phyloP scores from a whole-genome alignment of 2,797 vertebrate species.

The Phoeniculus purpureus region DNA sequence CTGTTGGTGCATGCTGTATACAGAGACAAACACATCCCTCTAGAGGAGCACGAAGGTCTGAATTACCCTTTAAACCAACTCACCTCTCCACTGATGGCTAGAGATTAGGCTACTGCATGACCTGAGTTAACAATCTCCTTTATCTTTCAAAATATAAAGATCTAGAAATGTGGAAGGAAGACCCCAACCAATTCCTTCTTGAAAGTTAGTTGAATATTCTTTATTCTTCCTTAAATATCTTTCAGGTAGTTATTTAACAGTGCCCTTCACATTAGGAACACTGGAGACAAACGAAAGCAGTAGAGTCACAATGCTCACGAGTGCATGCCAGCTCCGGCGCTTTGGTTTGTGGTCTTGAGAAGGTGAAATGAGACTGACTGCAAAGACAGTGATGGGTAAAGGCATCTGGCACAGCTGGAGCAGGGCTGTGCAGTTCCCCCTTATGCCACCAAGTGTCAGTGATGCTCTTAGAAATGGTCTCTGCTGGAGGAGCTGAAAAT shows the following conservation, averaged over 20 bases:
- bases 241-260: background rate
- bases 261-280: background rate
- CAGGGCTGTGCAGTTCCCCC: constrained; percentile 19
- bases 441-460: constrained; percentile 37
- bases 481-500: background rate
- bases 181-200: background rate
- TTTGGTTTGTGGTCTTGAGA: background rate
- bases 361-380: background rate
- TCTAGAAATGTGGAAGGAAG: background rate
- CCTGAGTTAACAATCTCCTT: background rate
- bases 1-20: background rate
- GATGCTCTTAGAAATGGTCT: background rate
- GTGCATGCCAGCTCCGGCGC: background rate
- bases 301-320: background rate
- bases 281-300: background rate
- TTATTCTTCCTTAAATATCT: background rate
- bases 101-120: background rate
- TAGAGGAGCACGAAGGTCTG: background rate
- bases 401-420: background rate
- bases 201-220: background rate
- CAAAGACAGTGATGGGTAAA: background rate
- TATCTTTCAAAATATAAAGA: background rate
- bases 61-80: background rate
- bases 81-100: background rate
- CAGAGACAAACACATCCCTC: background rate